Evolutionary conservation across 2,888 invertebrate species (phyloP).

Genomic region (Callimorpha dominula): DNA sequence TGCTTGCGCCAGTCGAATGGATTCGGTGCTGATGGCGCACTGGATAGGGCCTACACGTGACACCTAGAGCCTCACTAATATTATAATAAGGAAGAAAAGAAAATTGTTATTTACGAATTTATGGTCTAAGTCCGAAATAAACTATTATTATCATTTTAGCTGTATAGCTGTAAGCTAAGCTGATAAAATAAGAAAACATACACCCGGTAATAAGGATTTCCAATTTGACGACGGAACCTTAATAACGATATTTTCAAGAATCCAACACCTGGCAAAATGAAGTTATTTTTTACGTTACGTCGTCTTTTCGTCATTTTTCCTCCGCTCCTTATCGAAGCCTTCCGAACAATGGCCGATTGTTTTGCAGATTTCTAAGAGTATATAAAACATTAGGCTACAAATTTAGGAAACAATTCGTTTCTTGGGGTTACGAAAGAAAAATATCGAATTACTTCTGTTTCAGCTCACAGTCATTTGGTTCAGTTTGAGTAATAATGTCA

Average conservation of each 20-base stretch:
- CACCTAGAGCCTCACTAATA: too few species aligned
- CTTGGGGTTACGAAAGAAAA: slow-evolving; percentile 49
- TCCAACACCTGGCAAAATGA: slow-evolving; percentile 34
- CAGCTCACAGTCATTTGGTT: slow-evolving; percentile 47
- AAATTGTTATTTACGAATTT: too few species aligned
- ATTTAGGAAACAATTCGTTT: slow-evolving; percentile 59
- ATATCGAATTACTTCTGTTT: slow-evolving; percentile 53
- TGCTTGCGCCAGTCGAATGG: too few species aligned
- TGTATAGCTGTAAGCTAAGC: neutral
- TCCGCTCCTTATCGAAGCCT: slow-evolving; percentile 59
- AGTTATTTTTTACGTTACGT: slow-evolving; percentile 43
- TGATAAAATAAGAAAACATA: neutral
- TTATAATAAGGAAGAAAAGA: too few species aligned
- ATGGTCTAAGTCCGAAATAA: too few species aligned
- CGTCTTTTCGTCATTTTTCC: slow-evolving; percentile 32
- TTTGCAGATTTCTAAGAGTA: slow-evolving; percentile 61
- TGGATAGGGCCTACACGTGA: too few species aligned
- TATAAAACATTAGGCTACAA: slow-evolving; percentile 69
- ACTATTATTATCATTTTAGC: too few species aligned
- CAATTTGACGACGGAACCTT: slow-evolving; percentile 1
- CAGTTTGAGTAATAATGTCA: slow-evolving; percentile 43
- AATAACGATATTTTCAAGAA: slow-evolving; percentile 4
- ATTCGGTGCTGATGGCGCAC: too few species aligned
- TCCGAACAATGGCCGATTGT: slow-evolving; percentile 80
- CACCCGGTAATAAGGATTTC: neutral